Evolutionary conservation across 2,113 vertebrate genomes (phyloP).

Genomic region (Eidolon helvum): DNA sequence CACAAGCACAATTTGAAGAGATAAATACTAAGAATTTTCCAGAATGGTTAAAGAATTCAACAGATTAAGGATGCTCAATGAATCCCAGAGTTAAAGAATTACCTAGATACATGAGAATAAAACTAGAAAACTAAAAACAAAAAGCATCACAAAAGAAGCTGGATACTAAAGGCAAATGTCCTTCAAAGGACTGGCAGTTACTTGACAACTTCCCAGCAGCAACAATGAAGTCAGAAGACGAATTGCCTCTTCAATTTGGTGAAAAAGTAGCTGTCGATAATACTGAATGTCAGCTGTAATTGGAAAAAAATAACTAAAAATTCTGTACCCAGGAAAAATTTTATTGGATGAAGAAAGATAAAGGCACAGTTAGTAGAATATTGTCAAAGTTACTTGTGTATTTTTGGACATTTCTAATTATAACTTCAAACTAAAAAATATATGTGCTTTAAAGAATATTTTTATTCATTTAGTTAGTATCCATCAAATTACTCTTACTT

Average conservation of each 20-base stretch:
- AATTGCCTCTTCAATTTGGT: neutral
- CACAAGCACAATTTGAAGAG: conserved; percentile 10
- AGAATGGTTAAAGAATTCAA: neutral
- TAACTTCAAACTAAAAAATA: neutral
- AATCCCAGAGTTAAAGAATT: neutral
- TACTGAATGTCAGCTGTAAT: no score
- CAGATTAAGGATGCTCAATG: neutral
- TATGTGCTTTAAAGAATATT: neutral
- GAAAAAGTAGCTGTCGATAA: neutral
- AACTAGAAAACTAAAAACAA: neutral
- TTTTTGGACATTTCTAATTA: neutral
- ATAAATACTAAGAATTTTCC: neutral
- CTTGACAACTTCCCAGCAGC: neutral
- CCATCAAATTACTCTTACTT: neutral
- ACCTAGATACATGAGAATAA: neutral
- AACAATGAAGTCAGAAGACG: neutral
- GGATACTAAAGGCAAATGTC: neutral
- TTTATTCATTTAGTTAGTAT: neutral
- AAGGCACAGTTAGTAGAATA: neutral
- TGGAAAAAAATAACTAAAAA: neutral
- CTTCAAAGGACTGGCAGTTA: neutral
- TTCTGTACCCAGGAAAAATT: neutral
- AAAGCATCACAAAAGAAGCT: neutral
- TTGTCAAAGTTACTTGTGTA: neutral
- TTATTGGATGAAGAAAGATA: neutral